Evolutionary conservation across 1,140 invertebrate genomes (phyloP).

Genomic region (Drosophila orosa): DNA sequence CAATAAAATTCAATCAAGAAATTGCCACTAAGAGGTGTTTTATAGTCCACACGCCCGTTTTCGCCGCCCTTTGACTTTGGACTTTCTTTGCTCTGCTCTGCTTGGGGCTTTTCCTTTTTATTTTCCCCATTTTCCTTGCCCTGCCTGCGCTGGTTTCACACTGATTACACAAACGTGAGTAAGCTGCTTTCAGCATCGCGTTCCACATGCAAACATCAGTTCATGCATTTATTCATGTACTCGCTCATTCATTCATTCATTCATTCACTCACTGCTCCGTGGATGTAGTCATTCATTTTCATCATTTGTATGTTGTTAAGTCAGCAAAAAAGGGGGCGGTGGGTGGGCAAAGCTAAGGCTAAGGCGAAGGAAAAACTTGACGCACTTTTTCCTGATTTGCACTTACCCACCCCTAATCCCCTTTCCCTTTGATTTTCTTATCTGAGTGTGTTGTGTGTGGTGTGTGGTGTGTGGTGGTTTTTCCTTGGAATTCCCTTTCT

Average conservation of each 20-base stretch:
- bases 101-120: slow-evolving; percentile 13
- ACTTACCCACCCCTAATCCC: slow-evolving; percentile 40
- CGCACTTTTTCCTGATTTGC: slow-evolving; percentile 74
- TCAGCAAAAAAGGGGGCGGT: slow-evolving; percentile 49
- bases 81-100: slow-evolving; percentile 19
- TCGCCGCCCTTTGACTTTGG: slow-evolving; percentile 9
- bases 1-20: not conserved
- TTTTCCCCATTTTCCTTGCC: slow-evolving; percentile 33
- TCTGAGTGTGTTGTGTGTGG: slow-evolving; percentile 33
- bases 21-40: slow-evolving; percentile 5
- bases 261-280: slow-evolving; percentile 26
- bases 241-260: slow-evolving; percentile 60
- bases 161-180: slow-evolving; percentile 82
- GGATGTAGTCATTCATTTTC: slow-evolving; percentile 79
- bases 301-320: slow-evolving; percentile 82
- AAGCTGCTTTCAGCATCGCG: slow-evolving; percentile 78
- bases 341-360: not conserved
- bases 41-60: slow-evolving; percentile 2
- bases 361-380: slow-evolving; percentile 56
- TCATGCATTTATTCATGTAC: slow-evolving; percentile 78
- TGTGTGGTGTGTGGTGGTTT: slow-evolving; percentile 33
- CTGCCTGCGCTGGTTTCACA: slow-evolving; percentile 67
- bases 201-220: slow-evolving; percentile 77
- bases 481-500: slow-evolving; percentile 35
- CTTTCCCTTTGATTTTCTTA: slow-evolving; percentile 63